Percentiles rank a stretch among this genome's conserved stretches.
Conservation (phyloP, 2,797 vertebrate genomes). For the Rhinichthys osculus region DNA sequence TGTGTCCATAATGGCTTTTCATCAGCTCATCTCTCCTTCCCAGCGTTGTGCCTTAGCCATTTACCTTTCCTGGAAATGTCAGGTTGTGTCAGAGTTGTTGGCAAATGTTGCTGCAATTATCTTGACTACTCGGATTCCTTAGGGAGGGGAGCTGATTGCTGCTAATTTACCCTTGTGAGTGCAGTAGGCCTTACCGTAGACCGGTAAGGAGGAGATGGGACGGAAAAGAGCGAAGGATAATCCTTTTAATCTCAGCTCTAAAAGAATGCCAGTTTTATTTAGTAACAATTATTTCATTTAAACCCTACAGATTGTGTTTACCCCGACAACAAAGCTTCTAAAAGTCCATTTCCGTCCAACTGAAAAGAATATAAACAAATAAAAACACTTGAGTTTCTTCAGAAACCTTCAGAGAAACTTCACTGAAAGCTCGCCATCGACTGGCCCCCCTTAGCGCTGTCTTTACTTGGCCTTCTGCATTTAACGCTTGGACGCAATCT, state of each 20-base stretch:
- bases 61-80: constrained; percentile 65
- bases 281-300: constrained; percentile 4
- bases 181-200: constrained; percentile 34
- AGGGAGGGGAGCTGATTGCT: constrained; percentile 60
- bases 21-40: constrained; percentile 50
- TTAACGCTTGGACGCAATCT: constrained; percentile 81
- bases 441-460: constrained; percentile 28
- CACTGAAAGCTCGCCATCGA: constrained; percentile 41
- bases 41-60: constrained; percentile 53
- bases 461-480: constrained; percentile 64
- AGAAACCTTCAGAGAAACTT: constrained; percentile 46
- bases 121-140: constrained; percentile 60
- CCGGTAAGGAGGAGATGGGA: constrained; percentile 33
- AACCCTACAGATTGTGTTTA: constrained; percentile 18
- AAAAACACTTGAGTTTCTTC: constrained; percentile 26
- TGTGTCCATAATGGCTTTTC: constrained; percentile 60
- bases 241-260: constrained; percentile 26
- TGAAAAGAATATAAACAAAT: constrained; percentile 16
- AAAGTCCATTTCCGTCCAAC: background rate
- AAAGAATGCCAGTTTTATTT: constrained; percentile 26
- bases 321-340: constrained; percentile 18
- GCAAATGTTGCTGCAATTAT: constrained; percentile 65
- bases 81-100: constrained; percentile 65
- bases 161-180: constrained; percentile 57
- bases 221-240: background rate